These are phyloP conservation scores for Apodemia duryi DNA, from an alignment of 2,888 invertebrate species.

Conservation along the genomic window DNA sequence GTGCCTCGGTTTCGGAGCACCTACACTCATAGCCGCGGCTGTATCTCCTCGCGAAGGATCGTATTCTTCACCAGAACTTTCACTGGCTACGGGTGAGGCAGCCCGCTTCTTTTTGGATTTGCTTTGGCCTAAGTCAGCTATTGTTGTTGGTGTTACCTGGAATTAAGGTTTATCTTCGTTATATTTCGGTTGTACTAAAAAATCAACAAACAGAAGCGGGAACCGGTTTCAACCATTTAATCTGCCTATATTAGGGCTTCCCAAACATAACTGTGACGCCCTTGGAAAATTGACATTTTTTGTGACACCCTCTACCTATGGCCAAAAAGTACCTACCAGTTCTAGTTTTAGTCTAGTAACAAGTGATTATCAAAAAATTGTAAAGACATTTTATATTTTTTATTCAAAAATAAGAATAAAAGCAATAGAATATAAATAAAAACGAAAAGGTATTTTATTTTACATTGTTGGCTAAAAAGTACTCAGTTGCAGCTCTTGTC, in stretches of 20 bases:
- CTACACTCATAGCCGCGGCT: conserved; percentile 62
- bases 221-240: neutral
- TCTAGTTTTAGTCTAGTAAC: too few relatives aligned
- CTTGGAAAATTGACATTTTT: too few relatives aligned
- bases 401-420: too few relatives aligned
- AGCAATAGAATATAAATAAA: too few relatives aligned
- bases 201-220: neutral
- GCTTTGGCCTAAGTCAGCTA: conserved; percentile 62
- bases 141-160: conserved; percentile 53
- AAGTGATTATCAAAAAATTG: too few relatives aligned
- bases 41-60: conserved; percentile 64
- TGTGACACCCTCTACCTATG: too few relatives aligned
- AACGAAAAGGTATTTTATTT: too few relatives aligned
- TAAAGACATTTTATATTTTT: too few relatives aligned
- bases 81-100: conserved; percentile 60
- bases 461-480: too few relatives aligned
- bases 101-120: conserved; percentile 70
- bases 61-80: conserved; percentile 72
- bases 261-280: too few relatives aligned
- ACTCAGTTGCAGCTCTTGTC: too few relatives aligned
- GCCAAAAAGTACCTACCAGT: too few relatives aligned
- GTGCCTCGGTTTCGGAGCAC: conserved; percentile 62
- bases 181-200: neutral
- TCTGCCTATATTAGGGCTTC: neutral
- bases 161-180: conserved; percentile 26